Percentiles rank a stretch among this genome's conserved stretches.
Evolutionary conservation across 1,140 invertebrate genomes (phyloP).

Genomic region (Drosophila gunungcola): DNA sequence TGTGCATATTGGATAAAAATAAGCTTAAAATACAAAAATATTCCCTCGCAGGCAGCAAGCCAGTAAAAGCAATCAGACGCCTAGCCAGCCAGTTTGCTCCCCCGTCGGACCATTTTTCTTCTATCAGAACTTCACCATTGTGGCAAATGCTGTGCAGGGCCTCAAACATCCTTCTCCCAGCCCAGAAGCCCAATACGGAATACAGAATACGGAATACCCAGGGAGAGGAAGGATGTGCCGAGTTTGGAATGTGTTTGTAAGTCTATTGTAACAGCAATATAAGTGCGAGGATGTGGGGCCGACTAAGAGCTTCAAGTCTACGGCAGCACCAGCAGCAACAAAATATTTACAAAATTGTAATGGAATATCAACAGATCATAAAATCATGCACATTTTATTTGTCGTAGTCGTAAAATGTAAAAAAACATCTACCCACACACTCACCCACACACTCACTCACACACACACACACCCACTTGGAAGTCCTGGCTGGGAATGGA

Average conservation of each 20-base stretch:
- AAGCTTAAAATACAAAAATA: slow-evolving; percentile 81
- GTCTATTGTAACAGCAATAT: slow-evolving; percentile 71
- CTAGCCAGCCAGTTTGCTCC: slow-evolving; percentile 46
- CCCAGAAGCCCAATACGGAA: slow-evolving; percentile 6
- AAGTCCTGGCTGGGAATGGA: slow-evolving; percentile 45
- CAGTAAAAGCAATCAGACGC: slow-evolving; percentile 73
- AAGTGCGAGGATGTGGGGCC: slow-evolving; percentile 52
- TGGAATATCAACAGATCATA: slow-evolving; percentile 84
- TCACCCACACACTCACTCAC: slow-evolving; percentile 9
- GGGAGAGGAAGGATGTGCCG: slow-evolving; percentile 38
- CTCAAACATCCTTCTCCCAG: slow-evolving; percentile 70
- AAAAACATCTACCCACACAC: slow-evolving; percentile 40
- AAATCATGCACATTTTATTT: slow-evolving; percentile 84
- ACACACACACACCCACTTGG: slow-evolving; percentile 9
- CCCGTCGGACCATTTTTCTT: slow-evolving; percentile 19
- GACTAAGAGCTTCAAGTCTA: slow-evolving; percentile 51
- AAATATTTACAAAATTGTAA: slow-evolving; percentile 84
- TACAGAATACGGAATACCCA: not conserved
- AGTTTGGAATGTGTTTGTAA: slow-evolving; percentile 74
- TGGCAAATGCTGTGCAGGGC: slow-evolving; percentile 69
- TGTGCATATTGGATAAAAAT: slow-evolving; percentile 82
- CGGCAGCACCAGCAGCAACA: slow-evolving; percentile 65
- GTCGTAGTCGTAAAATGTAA: slow-evolving; percentile 76
- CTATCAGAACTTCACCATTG: slow-evolving; percentile 59
- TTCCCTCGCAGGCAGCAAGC: slow-evolving; percentile 49